Percentiles rank a stretch among this genome's conserved stretches.
phyloP scores from a whole-genome alignment of 1,140 invertebrate species.

The Cotesia typhae region DNA sequence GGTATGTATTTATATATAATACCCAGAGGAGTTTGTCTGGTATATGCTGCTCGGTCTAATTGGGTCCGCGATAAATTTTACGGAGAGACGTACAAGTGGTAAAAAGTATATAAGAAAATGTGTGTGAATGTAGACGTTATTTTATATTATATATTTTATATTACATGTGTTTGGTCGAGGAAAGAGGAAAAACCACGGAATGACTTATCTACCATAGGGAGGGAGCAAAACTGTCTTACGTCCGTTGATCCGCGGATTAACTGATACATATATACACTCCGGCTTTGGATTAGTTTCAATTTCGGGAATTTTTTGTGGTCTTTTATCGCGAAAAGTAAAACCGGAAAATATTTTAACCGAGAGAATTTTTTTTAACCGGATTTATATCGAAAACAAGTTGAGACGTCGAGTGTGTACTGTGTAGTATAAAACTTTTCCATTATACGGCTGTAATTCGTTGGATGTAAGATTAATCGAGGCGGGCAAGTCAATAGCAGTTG shows the following conservation, averaged over 20 bases:
- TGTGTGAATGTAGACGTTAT: too few species aligned
- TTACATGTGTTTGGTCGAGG: not conserved
- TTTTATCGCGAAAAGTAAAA: too few species aligned
- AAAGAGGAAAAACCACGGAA: not conserved
- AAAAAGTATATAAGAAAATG: not conserved
- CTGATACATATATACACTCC: not conserved
- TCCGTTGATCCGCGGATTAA: conserved; percentile 7
- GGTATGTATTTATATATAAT: too few species aligned
- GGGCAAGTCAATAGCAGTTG: conserved; percentile 20
- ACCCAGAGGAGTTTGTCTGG: not conserved
- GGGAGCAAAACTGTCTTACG: not conserved
- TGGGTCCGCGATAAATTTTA: conserved; percentile 33
- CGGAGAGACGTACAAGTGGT: conserved; percentile 4
- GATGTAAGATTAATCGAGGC: conserved; percentile 25
- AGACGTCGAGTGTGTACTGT: not conserved
- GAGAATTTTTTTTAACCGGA: too few species aligned
- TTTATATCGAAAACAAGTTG: too few species aligned
- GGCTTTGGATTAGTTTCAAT: not conserved
- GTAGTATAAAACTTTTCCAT: not conserved
- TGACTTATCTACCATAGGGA: not conserved
- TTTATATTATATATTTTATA: not conserved
- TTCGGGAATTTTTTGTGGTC: too few species aligned
- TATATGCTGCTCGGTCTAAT: conserved; percentile 34
- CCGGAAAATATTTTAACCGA: too few species aligned
- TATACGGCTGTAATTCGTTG: conserved; percentile 18